Conservation (phyloP, 1,140 invertebrate genomes). For the Sarcophaga peregrina region DNA sequence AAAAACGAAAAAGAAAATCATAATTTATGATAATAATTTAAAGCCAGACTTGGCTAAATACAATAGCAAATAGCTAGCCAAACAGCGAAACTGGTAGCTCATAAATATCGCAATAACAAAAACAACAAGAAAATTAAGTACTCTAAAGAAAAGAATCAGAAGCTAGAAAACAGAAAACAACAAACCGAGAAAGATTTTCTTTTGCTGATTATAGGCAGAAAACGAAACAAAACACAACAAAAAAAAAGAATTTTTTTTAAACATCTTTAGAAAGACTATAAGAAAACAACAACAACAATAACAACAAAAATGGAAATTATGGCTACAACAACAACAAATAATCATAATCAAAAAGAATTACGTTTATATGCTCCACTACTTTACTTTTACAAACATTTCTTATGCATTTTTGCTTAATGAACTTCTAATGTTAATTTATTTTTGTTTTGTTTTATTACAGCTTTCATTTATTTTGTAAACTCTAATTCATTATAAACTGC, state of each 20-base stretch:
- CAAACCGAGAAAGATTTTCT: no score
- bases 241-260: neutral
- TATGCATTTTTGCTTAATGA: no score
- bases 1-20: conserved; percentile 29
- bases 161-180: neutral
- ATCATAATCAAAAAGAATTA: conserved; percentile 33
- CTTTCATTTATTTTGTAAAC: neutral
- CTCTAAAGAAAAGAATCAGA: neutral
- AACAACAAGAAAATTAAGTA: conserved; percentile 10
- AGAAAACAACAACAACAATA: conserved; percentile 12
- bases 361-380: conserved; percentile 9
- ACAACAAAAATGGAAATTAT: conserved; percentile 15
- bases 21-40: conserved; percentile 33
- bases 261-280: neutral
- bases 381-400: no score
- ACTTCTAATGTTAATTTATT: neutral
- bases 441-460: neutral
- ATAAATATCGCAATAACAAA: neutral
- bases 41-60: neutral
- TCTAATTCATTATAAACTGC: neutral
- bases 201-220: neutral
- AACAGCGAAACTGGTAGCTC: neutral
- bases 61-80: neutral
- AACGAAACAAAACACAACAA: no score
- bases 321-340: conserved; percentile 21